phyloP scores from a whole-genome alignment of 2,113 vertebrate genomes.

The Plecturocebus donacophilus region DNA sequence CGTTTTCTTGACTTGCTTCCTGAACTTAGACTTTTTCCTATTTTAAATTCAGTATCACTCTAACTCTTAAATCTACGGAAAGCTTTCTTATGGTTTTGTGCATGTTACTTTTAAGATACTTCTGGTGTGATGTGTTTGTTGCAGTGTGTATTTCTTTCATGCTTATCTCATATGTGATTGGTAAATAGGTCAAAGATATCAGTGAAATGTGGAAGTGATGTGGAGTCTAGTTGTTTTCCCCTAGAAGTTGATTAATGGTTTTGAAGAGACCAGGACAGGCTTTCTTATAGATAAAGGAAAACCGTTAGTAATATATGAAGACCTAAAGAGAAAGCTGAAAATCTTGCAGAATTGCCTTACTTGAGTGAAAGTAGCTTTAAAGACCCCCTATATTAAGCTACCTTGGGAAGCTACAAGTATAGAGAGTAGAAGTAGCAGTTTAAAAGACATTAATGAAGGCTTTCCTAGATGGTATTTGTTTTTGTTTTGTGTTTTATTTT shows the following conservation, averaged over 20 bases:
- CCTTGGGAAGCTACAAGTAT: background rate
- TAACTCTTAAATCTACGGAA: background rate
- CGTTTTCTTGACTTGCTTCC: background rate
- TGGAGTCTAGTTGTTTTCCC: background rate
- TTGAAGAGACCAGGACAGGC: background rate
- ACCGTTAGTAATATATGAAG: background rate
- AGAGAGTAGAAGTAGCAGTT: background rate
- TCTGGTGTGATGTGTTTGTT: background rate
- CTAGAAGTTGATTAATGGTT: background rate
- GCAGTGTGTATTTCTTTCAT: background rate
- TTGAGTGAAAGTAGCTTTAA: background rate
- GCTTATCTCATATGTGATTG: background rate
- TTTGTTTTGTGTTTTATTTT: background rate
- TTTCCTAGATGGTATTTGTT: background rate
- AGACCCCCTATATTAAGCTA: background rate
- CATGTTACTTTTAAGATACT: background rate
- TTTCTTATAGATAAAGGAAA: conserved; percentile 25
- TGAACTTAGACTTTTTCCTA: background rate
- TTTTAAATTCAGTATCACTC: conserved; percentile 15
- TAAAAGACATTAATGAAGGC: background rate
- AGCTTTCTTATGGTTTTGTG: background rate
- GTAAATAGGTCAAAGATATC: background rate
- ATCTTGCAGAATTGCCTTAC: background rate
- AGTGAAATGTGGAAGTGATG: background rate
- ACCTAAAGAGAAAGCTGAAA: background rate